Evolutionary conservation across 2,113 vertebrate species (phyloP).

Genomic region (Rhinichthys klamathensis): DNA sequence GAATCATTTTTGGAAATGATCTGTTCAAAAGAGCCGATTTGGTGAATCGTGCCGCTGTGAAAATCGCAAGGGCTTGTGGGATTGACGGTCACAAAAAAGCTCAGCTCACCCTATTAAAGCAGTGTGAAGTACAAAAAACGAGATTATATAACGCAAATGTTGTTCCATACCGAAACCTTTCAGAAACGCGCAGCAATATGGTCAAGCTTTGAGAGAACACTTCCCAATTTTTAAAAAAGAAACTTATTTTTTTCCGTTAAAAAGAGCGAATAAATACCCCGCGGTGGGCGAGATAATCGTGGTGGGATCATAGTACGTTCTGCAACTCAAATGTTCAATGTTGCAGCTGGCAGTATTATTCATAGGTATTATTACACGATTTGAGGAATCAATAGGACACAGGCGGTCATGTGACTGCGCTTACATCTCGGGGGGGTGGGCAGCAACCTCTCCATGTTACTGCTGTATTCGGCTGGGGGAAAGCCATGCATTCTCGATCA

Average conservation of each 20-base stretch:
- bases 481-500: slow-evolving; percentile 45
- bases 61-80: slow-evolving; percentile 54
- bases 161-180: neutral
- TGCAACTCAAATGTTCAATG: neutral
- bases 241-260: neutral
- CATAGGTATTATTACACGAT: neutral
- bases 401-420: slow-evolving; percentile 69
- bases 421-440: slow-evolving; percentile 68
- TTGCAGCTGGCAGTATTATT: neutral
- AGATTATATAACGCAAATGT: neutral
- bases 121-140: neutral
- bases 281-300: neutral
- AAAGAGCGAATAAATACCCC: neutral
- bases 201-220: neutral
- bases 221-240: neutral
- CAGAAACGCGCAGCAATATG: too few species aligned
- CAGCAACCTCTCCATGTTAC: slow-evolving; percentile 65
- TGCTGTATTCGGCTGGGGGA: slow-evolving; percentile 53
- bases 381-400: slow-evolving; percentile 61
- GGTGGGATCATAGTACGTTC: neutral
- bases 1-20: neutral
- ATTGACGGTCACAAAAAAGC: slow-evolving; percentile 24
- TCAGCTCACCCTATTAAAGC: neutral
- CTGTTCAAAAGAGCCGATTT: neutral
- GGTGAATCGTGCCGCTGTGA: neutral